Conservation (phyloP, 2,888 invertebrate genomes). For the Iphiclides podalirius region DNA sequence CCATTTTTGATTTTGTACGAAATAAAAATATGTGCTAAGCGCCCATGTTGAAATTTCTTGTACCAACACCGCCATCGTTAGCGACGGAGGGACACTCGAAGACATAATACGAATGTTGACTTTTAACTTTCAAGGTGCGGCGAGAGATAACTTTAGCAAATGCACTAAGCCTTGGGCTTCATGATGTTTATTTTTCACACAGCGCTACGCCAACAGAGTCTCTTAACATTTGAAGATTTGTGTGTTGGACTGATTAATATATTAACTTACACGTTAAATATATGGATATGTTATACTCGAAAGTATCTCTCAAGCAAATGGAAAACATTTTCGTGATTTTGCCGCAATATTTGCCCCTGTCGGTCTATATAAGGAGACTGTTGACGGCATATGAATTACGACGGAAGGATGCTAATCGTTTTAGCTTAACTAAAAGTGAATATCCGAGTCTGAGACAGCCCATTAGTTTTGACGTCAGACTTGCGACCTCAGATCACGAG, state of each 20-base stretch:
- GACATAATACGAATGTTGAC: conserved; percentile 64
- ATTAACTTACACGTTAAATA: conserved; percentile 34
- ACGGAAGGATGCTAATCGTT: conserved; percentile 44
- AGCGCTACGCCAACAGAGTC: conserved; percentile 56
- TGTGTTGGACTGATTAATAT: conserved; percentile 46
- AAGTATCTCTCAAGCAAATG: conserved; percentile 11
- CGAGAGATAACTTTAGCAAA: conserved; percentile 72
- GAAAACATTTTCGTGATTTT: conserved; percentile 5
- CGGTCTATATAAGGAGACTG: conserved; percentile 5
- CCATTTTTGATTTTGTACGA: conserved; percentile 14
- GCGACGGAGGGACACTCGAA: conserved; percentile 55
- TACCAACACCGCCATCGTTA: conserved; percentile 43
- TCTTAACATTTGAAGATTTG: conserved; percentile 54
- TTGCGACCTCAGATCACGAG: no score
- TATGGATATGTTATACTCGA: conserved; percentile 27
- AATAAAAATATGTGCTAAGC: conserved; percentile 24
- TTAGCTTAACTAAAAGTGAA: no score
- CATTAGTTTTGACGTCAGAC: no score
- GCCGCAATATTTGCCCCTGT: conserved; percentile 25
- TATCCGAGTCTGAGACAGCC: no score
- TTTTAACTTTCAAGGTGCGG: conserved; percentile 63
- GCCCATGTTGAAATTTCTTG: conserved; percentile 31
- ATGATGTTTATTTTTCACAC: conserved; percentile 69
- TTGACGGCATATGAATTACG: conserved; percentile 27
- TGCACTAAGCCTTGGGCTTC: conserved; percentile 53